Evolutionary conservation across 1,140 invertebrate species (phyloP).

Genomic region (Papilio polytes): DNA sequence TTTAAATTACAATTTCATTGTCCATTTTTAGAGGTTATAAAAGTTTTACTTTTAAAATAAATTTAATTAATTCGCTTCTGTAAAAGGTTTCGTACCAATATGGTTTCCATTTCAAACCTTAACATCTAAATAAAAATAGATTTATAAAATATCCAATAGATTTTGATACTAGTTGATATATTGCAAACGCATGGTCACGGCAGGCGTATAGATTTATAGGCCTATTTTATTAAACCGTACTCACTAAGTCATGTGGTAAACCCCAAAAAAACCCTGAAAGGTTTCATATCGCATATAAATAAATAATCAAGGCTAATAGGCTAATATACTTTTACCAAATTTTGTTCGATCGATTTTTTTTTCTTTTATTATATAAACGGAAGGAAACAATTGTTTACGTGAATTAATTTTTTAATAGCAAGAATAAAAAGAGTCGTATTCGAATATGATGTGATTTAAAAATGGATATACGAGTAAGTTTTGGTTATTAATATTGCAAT

Average conservation of each 20-base stretch:
- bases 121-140: background rate
- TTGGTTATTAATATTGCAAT: background rate
- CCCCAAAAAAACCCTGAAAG: background rate
- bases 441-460: too few species aligned
- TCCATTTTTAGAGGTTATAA: background rate
- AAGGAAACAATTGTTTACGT: too few species aligned
- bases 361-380: too few species aligned
- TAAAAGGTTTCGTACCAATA: background rate
- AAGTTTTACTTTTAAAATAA: background rate
- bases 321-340: too few species aligned
- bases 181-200: constrained; percentile 5
- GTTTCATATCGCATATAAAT: constrained; percentile 1
- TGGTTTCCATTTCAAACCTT: background rate
- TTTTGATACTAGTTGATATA: constrained; percentile 10
- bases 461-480: too few species aligned
- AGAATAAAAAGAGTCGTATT: too few species aligned
- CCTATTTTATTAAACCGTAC: constrained; percentile 17
- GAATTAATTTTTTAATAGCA: too few species aligned
- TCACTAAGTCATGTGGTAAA: constrained; percentile 21
- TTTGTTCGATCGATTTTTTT: too few species aligned
- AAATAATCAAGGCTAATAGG: background rate
- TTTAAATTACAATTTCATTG: background rate
- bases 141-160: background rate
- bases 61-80: background rate
- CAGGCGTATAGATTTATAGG: constrained; percentile 20